Evolutionary conservation across 2,888 invertebrate species (phyloP), one percentile per base, ranked within the genome.

Genomic region (Lasioglossum malachurum): DNA sequence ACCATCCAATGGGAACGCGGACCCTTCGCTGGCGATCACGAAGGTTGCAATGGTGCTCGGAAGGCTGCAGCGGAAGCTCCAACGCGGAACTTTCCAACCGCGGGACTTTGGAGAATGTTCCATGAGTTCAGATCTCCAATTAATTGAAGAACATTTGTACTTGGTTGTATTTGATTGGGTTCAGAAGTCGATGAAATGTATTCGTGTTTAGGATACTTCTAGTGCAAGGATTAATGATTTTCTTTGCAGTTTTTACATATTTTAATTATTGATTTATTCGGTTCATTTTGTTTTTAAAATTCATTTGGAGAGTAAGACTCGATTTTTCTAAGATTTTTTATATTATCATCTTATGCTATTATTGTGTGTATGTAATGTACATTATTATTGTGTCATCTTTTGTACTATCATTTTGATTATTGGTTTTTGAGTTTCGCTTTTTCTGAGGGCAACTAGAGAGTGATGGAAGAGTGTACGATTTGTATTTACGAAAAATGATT

Each of bases 1-100:
- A 35, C 49, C 31, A 12, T 35, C 82, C 74, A 82, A 77, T 75
- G 8, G 38, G 27, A 78, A 60, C 53, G 82, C 27, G 77, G 46
- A 27, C 31, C 53, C 27, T 41, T 73, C 8, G 44, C 38, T 41
- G 69, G 73, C 31, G 72, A 71, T 8, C n/a, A n/a, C 16, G 23
- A 4, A 41, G 71, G 71, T 64, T 3, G 5, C 14, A 41, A n/a
- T 71, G 38, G 71, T 41, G 23, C 41, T 71, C 4, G 27, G 2
- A 2, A 1, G 1, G 5, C 2, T 5, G 27, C 27, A 23, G 4
- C 4, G 10, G 31, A 71, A 14, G 4, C 14, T 19, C 4, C 27
- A 31, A n/a, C n/a, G n/a, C n/a, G n/a, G n/a, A 23, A 4, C 4
- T 57, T 23, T 23, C 3, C n/a, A n/a, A 53, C n/a, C 53, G n/a